These are phyloP conservation scores for Grammomys surdaster DNA, from an alignment of 2,113 vertebrate genomes.

Conservation along the genomic window DNA sequence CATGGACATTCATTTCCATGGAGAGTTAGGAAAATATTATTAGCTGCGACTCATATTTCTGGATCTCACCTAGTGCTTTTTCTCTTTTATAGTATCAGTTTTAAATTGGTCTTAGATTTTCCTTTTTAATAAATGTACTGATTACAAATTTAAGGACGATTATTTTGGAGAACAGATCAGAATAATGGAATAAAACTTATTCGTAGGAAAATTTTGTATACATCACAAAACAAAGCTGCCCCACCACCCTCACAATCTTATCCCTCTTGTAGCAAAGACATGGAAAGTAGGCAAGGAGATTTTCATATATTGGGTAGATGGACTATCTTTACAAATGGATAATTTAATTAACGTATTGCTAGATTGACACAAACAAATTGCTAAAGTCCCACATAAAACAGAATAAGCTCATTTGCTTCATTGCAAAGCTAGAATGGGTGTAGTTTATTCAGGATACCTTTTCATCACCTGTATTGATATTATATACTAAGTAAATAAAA, in stretches of 20 bases:
- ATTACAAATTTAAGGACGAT: neutral
- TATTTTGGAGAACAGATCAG: neutral
- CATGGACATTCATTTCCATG: conserved; percentile 22
- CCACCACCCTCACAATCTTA: neutral
- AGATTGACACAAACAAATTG: neutral
- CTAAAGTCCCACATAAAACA: neutral
- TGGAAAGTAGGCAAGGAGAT: neutral
- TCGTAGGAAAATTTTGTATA: neutral
- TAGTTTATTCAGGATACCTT: neutral
- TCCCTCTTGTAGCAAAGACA: neutral
- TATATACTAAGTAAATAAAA: neutral
- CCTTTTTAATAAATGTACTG: neutral
- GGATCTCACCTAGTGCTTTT: neutral
- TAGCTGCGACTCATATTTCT: neutral
- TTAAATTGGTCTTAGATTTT: conserved; percentile 29
- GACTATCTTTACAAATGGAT: neutral
- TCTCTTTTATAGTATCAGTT: neutral
- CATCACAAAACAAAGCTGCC: neutral
- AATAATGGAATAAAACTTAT: neutral
- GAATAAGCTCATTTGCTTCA: neutral
- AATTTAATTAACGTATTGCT: neutral
- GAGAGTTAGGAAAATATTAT: neutral
- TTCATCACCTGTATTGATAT: neutral
- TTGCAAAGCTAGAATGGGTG: neutral
- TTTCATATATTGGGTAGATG: conserved; percentile 17